Evolutionary conservation across 2,113 vertebrate species (phyloP).

Genomic region (Catharus bicknelli): DNA sequence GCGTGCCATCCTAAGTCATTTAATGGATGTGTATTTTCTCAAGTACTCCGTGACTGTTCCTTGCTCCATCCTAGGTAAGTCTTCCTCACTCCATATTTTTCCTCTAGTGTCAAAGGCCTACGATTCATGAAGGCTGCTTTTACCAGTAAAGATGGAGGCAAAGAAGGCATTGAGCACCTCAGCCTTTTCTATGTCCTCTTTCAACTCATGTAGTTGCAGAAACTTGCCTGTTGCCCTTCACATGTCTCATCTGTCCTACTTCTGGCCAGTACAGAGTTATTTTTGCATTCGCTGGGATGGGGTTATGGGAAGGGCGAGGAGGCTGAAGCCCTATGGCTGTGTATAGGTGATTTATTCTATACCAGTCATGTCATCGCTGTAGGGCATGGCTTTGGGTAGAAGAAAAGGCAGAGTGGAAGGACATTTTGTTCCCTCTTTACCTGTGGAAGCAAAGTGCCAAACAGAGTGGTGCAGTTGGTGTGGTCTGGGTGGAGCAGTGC

Average conservation of each 20-base stretch:
- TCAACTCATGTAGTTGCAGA: neutral
- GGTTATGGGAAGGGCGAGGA: neutral
- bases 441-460: fast-evolving
- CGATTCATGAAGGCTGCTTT: neutral
- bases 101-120: neutral
- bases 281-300: neutral
- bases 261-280: neutral
- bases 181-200: neutral
- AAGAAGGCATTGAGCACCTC: neutral
- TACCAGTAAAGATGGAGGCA: neutral
- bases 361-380: fast-evolving
- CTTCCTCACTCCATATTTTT: neutral
- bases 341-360: neutral
- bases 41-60: neutral
- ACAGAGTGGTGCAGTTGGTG: neutral
- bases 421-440: neutral
- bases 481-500: neutral
- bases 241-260: neutral
- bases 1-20: neutral
- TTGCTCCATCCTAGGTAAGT: neutral
- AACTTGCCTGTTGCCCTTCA: neutral
- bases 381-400: neutral
- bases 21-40: neutral
- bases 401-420: neutral
- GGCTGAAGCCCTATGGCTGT: neutral